These are phyloP conservation scores for Percopsis transmontana DNA, from an alignment of 2,113 vertebrate genomes.

Conservation along the genomic window DNA sequence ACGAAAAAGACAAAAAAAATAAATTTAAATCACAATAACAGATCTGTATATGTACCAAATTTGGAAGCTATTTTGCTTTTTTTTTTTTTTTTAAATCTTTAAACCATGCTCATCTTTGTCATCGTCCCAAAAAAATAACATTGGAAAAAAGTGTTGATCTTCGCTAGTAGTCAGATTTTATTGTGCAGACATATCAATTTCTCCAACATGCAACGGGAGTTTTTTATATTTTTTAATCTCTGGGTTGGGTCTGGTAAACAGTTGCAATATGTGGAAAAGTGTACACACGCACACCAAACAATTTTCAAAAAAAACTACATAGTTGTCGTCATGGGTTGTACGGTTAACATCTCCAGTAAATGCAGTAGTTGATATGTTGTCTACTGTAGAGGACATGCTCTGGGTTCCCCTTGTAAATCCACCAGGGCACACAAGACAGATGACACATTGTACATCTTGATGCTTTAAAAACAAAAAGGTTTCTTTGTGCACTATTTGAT, in stretches of 20 bases:
- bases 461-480: slow-evolving; percentile 78
- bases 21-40: slow-evolving; percentile 66
- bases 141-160: slow-evolving; percentile 73
- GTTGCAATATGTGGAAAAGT: slow-evolving; percentile 84
- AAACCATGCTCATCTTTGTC: slow-evolving; percentile 74
- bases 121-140: slow-evolving; percentile 50
- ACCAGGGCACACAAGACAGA: slow-evolving; percentile 69
- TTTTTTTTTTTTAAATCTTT: slow-evolving; percentile 72
- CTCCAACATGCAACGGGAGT: slow-evolving; percentile 81
- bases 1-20: slow-evolving; percentile 49
- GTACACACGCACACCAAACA: slow-evolving; percentile 28
- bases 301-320: slow-evolving; percentile 22
- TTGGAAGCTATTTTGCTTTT: slow-evolving; percentile 85
- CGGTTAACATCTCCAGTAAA: slow-evolving; percentile 73
- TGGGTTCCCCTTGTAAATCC: slow-evolving; percentile 75
- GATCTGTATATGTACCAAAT: slow-evolving; percentile 90
- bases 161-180: slow-evolving; percentile 86
- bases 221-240: slow-evolving; percentile 71
- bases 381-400: slow-evolving; percentile 56
- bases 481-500: slow-evolving; percentile 83
- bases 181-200: slow-evolving; percentile 88
- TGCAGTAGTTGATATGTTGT: slow-evolving; percentile 67
- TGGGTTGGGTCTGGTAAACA: slow-evolving; percentile 69
- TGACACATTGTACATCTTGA: slow-evolving; percentile 68
- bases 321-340: slow-evolving; percentile 67